Conservation (phyloP, 1,140 invertebrate species). For the Scaptomyza montana region DNA sequence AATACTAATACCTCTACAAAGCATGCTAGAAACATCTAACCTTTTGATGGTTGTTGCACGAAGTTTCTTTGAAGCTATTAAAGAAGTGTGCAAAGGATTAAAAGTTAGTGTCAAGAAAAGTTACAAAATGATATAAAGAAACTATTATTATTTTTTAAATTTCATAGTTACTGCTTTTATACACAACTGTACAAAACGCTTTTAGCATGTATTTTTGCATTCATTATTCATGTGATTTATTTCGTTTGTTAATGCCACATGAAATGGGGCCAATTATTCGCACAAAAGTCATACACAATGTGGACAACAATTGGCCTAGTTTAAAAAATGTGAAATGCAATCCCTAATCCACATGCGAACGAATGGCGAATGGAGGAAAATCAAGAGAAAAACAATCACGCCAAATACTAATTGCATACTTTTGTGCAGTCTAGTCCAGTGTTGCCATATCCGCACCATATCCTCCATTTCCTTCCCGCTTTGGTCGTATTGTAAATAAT, state of each 20-base stretch:
- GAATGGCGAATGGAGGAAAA: not conserved
- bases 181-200: too few relatives aligned
- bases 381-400: conserved; percentile 50
- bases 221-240: not conserved
- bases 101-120: too few relatives aligned
- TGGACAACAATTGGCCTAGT: conserved; percentile 32
- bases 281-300: conserved; percentile 19
- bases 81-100: not conserved
- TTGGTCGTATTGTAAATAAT: conserved; percentile 67
- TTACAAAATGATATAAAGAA: too few relatives aligned
- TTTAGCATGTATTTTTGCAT: too few relatives aligned
- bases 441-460: conserved; percentile 28
- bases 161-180: not conserved
- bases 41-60: not conserved
- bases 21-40: too few relatives aligned
- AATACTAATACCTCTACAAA: not conserved
- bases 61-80: not conserved
- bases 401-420: conserved; percentile 73
- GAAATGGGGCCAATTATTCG: conserved; percentile 22
- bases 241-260: not conserved
- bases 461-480: not conserved
- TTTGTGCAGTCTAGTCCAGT: conserved; percentile 45
- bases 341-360: conserved; percentile 39
- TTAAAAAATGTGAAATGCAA: conserved; percentile 15
- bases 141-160: too few relatives aligned